A percentile compares a stretch with the other conserved stretches of the same genome.
These are phyloP conservation scores for Parauchenoglanis ngamensis DNA, from an alignment of 2,797 vertebrate species.

Conservation along the genomic window DNA sequence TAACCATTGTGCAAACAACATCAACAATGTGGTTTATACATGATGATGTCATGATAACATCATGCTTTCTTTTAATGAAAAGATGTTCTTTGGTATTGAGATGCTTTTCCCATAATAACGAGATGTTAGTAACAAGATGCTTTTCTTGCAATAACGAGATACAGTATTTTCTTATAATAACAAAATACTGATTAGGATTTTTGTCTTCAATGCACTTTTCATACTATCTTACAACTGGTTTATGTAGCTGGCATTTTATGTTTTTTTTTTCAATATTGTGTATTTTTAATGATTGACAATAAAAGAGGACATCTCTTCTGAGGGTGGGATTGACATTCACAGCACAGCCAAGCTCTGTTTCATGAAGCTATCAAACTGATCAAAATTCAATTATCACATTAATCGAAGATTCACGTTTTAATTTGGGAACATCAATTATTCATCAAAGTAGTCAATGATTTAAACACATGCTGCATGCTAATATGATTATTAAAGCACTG, in stretches of 20 bases:
- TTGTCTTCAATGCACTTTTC: background rate
- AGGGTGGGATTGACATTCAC: background rate
- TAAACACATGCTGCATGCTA: constrained; percentile 17
- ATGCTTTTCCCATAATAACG: background rate
- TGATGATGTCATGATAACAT: background rate
- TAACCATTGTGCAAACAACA: background rate
- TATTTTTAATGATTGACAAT: background rate
- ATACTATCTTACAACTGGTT: background rate
- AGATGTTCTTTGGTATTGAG: background rate
- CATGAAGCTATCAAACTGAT: background rate
- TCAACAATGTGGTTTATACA: background rate
- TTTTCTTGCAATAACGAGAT: background rate
- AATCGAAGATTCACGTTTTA: constrained; percentile 17
- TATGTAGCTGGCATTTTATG: background rate
- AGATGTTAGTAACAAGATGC: background rate
- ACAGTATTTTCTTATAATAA: background rate
- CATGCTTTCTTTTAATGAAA: background rate
- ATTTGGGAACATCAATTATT: constrained; percentile 34
- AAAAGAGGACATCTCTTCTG: background rate
- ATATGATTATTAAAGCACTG: constrained; percentile 39
- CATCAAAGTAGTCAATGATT: constrained; percentile 30
- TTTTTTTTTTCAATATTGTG: background rate
- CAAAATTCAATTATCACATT: constrained; percentile 35
- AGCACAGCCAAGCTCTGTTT: background rate
- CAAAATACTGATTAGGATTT: background rate